Conservation (phyloP, 2,888 invertebrate species). For the Hydriomena furcata region DNA sequence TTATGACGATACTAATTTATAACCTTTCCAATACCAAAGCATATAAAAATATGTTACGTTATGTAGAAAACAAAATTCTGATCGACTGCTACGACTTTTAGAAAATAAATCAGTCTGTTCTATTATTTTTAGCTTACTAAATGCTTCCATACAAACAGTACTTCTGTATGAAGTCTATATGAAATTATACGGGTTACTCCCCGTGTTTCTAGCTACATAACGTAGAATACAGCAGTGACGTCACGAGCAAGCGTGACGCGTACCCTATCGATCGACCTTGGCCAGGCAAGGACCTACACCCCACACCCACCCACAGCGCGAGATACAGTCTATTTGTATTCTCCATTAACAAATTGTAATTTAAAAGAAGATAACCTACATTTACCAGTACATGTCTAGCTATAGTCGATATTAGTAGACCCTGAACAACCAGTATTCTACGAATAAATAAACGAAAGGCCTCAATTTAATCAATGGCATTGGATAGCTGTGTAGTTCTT, state of each 20-base stretch:
- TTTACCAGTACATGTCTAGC: background rate
- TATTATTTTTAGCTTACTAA: too few relatives aligned
- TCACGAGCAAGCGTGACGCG: conserved; percentile 23
- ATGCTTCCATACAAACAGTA: too few relatives aligned
- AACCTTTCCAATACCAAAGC: too few relatives aligned
- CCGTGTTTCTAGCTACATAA: conserved; percentile 3
- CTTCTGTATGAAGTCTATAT: too few relatives aligned
- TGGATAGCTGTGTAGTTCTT: background rate
- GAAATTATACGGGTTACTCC: too few relatives aligned
- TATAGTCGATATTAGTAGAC: background rate
- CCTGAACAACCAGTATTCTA: conserved; percentile 10
- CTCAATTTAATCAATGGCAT: conserved; percentile 2
- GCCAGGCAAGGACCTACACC: conserved; percentile 39
- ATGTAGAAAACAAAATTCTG: too few relatives aligned
- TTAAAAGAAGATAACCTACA: conserved; percentile 13
- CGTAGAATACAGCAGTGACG: conserved; percentile 13
- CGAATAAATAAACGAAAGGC: conserved; percentile 7
- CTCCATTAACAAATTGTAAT: background rate
- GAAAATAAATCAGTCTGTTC: too few relatives aligned
- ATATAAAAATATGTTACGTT: too few relatives aligned
- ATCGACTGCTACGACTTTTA: too few relatives aligned
- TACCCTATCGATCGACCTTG: conserved; percentile 47
- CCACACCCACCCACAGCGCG: conserved; percentile 24
- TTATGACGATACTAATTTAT: too few relatives aligned
- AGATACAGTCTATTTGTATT: conserved; percentile 9